Percentiles rank a stretch among this genome's conserved stretches.
Evolutionary conservation across 2,888 invertebrate genomes (phyloP).

Genomic region (Idaea aversata): DNA sequence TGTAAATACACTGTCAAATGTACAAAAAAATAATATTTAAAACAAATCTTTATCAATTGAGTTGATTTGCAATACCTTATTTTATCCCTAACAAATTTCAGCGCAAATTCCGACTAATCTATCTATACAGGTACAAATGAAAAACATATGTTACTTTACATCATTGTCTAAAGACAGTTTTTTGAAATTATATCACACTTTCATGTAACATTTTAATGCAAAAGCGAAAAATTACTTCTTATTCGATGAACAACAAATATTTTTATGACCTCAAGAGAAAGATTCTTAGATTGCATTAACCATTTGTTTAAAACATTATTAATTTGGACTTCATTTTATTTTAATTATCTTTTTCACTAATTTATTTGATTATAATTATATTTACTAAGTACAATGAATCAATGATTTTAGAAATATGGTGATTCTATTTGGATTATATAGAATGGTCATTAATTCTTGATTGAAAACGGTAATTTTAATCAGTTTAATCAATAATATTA

Average conservation of each 20-base stretch:
- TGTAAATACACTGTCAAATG: slow-evolving; percentile 1
- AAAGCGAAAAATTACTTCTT: slow-evolving; percentile 22
- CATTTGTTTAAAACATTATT: too few species aligned
- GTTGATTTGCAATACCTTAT: slow-evolving; percentile 26
- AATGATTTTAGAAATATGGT: too few species aligned
- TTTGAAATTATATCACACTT: slow-evolving; percentile 3
- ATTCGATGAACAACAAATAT: not conserved
- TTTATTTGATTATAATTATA: too few species aligned
- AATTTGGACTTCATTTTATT: too few species aligned
- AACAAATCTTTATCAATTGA: slow-evolving; percentile 38
- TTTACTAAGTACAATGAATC: too few species aligned
- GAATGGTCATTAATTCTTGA: too few species aligned
- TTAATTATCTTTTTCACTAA: too few species aligned
- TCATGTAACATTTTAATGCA: slow-evolving; percentile 20
- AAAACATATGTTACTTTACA: slow-evolving; percentile 20
- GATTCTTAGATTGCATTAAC: too few species aligned
- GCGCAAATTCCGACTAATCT: slow-evolving; percentile 22
- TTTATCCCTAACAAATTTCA: slow-evolving; percentile 29
- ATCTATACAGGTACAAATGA: slow-evolving; percentile 27
- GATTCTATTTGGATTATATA: too few species aligned
- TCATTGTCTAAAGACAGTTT: slow-evolving; percentile 20
- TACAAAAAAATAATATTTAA: not conserved
- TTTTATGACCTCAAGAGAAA: not conserved
- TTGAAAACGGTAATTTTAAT: too few species aligned
- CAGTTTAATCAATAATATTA: too few species aligned